Evolutionary conservation across 2,888 invertebrate genomes (phyloP).

Genomic region (Steinernema hermaphroditum): DNA sequence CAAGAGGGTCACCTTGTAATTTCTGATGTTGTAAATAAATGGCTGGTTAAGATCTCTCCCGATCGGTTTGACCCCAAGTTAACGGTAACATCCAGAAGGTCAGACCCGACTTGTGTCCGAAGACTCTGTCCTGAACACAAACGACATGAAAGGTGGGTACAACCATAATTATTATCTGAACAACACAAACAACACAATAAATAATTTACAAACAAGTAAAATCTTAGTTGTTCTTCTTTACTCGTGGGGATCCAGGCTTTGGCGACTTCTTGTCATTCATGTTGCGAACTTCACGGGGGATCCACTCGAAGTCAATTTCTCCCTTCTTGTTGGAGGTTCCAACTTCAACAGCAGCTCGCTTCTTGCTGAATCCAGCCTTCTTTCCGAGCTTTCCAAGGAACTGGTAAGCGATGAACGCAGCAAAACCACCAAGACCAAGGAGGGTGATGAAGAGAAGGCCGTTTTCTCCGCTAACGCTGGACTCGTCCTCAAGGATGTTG

Average conservation of each 20-base stretch:
- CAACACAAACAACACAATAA: slow-evolving; percentile 19
- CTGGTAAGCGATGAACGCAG: slow-evolving; percentile 73
- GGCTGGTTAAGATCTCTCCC: too few relatives aligned
- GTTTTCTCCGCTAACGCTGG: slow-evolving; percentile 95
- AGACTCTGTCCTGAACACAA: too few relatives aligned
- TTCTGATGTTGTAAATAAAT: too few relatives aligned
- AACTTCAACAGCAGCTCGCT: slow-evolving; percentile 73
- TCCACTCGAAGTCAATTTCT: slow-evolving; percentile 97
- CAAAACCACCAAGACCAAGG: slow-evolving; percentile 83
- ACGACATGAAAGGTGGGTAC: too few relatives aligned
- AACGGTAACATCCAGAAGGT: too few relatives aligned
- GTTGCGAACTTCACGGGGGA: slow-evolving; percentile 77
- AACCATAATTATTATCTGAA: slow-evolving; percentile 28
- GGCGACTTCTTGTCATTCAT: slow-evolving; percentile 23
- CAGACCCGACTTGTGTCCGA: too few relatives aligned
- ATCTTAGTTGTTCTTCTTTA: slow-evolving; percentile 17
- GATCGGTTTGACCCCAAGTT: too few relatives aligned
- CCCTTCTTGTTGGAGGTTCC: slow-evolving; percentile 81
- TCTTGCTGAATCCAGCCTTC: slow-evolving; percentile 38
- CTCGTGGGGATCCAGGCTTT: slow-evolving; percentile 27
- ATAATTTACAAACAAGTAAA: slow-evolving; percentile 19
- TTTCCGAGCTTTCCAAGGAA: slow-evolving; percentile 64
- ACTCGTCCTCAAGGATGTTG: slow-evolving; percentile 90
- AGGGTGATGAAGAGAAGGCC: slow-evolving; percentile 96
- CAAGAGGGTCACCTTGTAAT: too few relatives aligned